Evolutionary conservation across 2,113 vertebrate species (phyloP).

Genomic region (Ancistrus triradiatus): DNA sequence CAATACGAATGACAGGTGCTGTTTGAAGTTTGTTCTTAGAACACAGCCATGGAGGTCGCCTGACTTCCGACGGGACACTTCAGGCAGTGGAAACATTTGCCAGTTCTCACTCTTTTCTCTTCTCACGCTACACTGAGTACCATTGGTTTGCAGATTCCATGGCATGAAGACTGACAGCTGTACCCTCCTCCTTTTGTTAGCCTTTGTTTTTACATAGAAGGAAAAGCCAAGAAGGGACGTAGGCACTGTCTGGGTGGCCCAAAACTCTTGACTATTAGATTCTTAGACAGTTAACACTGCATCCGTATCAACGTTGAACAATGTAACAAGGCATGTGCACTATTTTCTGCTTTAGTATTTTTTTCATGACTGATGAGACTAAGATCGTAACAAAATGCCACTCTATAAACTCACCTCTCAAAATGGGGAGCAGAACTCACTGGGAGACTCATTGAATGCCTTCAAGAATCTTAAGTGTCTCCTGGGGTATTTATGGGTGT

Average conservation of each 20-base stretch:
- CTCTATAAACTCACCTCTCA: constrained; percentile 6
- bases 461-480: not conserved
- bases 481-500: constrained; percentile 46
- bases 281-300: not conserved
- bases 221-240: constrained; percentile 60
- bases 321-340: not conserved
- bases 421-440: constrained; percentile 11
- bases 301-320: constrained; percentile 27
- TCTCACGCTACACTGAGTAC: constrained; percentile 23
- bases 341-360: constrained; percentile 3
- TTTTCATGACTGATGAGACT: too few relatives aligned
- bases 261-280: constrained; percentile 42
- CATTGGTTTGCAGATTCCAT: constrained; percentile 46
- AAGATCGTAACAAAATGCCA: constrained; percentile 2
- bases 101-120: constrained; percentile 7
- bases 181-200: constrained; percentile 47
- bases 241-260: constrained; percentile 70
- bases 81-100: not conserved
- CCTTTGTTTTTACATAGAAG: constrained; percentile 60
- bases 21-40: constrained; percentile 8
- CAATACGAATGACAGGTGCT: constrained; percentile 47
- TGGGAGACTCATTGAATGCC: constrained; percentile 20
- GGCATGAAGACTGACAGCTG: constrained; percentile 64
- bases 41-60: not conserved
- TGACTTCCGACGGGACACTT: not conserved